Evolutionary conservation across 2,888 invertebrate genomes (phyloP), one percentile per base, ranked within the genome.

Genomic region (Laothoe populi): DNA sequence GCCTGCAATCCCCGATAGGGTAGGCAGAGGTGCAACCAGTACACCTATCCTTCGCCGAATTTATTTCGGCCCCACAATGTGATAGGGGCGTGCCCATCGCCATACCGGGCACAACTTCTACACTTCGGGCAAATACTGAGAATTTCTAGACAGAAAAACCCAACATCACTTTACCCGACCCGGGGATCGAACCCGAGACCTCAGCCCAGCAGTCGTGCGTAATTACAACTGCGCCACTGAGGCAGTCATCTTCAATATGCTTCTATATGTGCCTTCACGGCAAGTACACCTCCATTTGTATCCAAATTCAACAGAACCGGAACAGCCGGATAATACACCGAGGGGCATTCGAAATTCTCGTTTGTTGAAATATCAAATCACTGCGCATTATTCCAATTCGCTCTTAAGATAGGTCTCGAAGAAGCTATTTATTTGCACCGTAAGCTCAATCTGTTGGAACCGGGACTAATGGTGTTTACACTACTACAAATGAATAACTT

Each of bases 281-380:
- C 86, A 83, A 85, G 83, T 83, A 81, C 83, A 86, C 82, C 84
- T 86, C 84, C 84, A 90, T 90, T 89, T 90, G 84, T 88, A 90
- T 78, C 79, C 84, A 88, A 90, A 92, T 88, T 86, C 83, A 81
- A 81, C 68, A 75, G 81, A 84, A 83, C 77, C 82, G 84, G 82
- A 88, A 88, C 83, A 82, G 77, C 82, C 84, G 82, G 87, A 88
- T 90, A 90, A 90, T 90, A 91, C 92, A 87, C 89, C 71, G 90
- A 90, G 90, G 86, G 86, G 86, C 80, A 85, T 89, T 90, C 83
- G 77, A 81, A 79, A 81, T 79, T 82, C 88, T 88, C 88, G 88
- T 89, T 90, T 89, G 92, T 90, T 86, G 90, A 88, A 90, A 91
- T 81, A 86, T 89, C 86, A 91, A 92, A 92, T 92, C 90, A 88